Percentiles rank a stretch among this genome's conserved stretches.
Conservation (phyloP, 2,888 invertebrate genomes). For the Eristalis pertinax region DNA sequence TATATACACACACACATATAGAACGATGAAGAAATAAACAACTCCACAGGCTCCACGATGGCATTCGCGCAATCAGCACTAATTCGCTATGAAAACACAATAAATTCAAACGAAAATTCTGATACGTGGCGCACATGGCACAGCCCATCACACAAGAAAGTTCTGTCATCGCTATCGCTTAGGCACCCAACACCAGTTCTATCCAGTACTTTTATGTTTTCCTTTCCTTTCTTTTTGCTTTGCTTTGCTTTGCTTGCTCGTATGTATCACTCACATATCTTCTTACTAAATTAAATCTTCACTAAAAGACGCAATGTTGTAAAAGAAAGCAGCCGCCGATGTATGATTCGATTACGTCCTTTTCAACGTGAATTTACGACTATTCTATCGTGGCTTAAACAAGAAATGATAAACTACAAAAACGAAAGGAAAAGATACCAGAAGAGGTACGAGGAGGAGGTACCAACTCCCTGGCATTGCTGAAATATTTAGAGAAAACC, state of each 20-base stretch:
- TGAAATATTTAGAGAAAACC: neutral
- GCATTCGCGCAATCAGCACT: slow-evolving; percentile 1
- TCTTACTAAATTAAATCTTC: neutral
- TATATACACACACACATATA: neutral
- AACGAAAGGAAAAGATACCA: neutral
- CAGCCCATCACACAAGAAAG: neutral
- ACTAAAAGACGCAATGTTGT: neutral
- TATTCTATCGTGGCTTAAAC: neutral
- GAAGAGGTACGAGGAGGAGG: neutral
- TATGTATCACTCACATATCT: neutral
- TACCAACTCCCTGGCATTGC: neutral
- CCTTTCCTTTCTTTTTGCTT: neutral
- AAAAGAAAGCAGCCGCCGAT: neutral
- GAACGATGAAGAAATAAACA: neutral
- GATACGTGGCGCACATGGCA: slow-evolving; percentile 1
- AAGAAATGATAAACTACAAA: neutral
- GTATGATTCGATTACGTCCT: neutral
- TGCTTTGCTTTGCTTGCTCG: neutral
- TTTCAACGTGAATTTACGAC: slow-evolving; percentile 1
- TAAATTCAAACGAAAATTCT: slow-evolving; percentile 1
- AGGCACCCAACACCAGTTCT: neutral
- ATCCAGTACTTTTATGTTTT: neutral
- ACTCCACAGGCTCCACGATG: neutral
- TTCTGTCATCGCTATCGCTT: neutral
- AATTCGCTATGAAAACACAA: slow-evolving; percentile 1